Evolutionary conservation across 2,113 vertebrate genomes (phyloP).

Genomic region (Chloropsis cyanopogon): DNA sequence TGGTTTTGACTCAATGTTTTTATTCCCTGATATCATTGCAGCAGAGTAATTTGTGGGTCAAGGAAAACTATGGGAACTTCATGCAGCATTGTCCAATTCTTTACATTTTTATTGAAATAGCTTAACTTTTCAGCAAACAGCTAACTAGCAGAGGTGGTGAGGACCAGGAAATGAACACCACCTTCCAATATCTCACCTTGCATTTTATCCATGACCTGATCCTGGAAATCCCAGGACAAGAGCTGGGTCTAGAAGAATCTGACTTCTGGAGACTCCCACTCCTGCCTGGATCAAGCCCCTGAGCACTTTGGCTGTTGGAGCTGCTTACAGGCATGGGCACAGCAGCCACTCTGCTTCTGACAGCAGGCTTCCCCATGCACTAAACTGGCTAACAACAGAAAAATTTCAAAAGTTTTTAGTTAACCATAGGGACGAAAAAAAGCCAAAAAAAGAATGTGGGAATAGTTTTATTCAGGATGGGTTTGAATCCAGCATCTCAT

Average conservation of each 20-base stretch:
- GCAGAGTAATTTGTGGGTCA: not conserved
- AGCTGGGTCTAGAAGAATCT: not conserved
- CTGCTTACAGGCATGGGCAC: rapidly evolving
- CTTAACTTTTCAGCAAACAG: not conserved
- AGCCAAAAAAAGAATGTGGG: not conserved
- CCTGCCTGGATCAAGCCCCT: not conserved
- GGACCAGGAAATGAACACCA: not conserved
- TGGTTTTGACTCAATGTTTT: not conserved
- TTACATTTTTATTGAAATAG: not conserved
- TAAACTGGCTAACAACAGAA: not conserved
- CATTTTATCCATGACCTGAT: not conserved
- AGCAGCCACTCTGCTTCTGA: not conserved
- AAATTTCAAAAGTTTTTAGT: not conserved
- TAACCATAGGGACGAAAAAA: not conserved
- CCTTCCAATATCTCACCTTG: not conserved
- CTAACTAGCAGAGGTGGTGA: not conserved
- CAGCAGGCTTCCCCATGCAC: not conserved
- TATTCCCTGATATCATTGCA: not conserved
- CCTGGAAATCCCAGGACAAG: not conserved
- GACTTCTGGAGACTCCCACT: not conserved
- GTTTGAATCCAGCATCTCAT: not conserved
- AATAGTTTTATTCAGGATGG: not conserved
- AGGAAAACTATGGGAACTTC: not conserved
- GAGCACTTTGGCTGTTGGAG: not conserved
- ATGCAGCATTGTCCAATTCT: not conserved